These are phyloP conservation scores for Ciconia stormi DNA, from an alignment of 2,113 vertebrate species.

Conservation along the genomic window DNA sequence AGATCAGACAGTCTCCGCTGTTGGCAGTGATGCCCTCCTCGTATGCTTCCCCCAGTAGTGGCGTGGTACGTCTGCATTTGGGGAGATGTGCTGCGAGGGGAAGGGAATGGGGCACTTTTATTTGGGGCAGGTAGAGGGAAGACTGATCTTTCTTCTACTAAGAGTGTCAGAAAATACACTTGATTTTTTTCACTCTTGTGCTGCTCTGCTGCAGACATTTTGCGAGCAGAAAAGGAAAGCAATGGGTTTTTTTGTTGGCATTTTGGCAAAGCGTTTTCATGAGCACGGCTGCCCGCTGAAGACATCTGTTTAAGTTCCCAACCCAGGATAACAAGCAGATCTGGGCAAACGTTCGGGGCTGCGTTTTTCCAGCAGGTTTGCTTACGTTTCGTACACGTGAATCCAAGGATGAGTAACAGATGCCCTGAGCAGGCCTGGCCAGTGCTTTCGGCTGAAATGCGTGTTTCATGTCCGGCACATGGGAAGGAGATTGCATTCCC, in stretches of 20 bases:
- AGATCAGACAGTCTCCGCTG: background rate
- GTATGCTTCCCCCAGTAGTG: background rate
- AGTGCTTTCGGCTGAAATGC: background rate
- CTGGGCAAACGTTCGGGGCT: background rate
- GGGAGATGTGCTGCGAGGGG: background rate
- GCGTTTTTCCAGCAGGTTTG: background rate
- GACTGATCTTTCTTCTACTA: background rate
- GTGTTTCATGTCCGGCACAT: accelerated
- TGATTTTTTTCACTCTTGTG: background rate
- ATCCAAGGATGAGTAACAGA: background rate
- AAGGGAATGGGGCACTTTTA: background rate
- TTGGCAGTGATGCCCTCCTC: background rate
- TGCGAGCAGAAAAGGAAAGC: background rate
- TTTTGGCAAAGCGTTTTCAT: background rate
- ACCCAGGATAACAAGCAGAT: background rate
- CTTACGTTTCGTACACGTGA: background rate
- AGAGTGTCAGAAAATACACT: background rate
- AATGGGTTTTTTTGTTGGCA: background rate
- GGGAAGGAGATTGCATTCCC: background rate
- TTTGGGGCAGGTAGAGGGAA: background rate
- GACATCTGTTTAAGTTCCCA: background rate
- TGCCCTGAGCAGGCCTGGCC: background rate
- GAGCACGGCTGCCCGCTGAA: background rate
- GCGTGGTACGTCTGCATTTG: background rate
- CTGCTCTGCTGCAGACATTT: background rate